phyloP scores from a whole-genome alignment of 2,888 invertebrate species.

The Conus canariensis region DNA sequence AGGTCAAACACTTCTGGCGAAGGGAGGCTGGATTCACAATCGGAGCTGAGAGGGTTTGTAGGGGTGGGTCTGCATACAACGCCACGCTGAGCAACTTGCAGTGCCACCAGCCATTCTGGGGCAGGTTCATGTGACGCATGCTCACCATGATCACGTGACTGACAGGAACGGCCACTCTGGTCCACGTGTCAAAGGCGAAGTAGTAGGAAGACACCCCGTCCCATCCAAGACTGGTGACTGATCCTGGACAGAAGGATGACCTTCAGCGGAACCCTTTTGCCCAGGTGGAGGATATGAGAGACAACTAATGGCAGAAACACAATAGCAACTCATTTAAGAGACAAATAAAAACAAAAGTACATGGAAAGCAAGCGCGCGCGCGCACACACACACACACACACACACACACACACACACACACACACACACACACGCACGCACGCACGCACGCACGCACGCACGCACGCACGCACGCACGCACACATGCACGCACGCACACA shows the following conservation, averaged over 20 bases:
- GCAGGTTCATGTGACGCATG: not conserved
- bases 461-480: no score
- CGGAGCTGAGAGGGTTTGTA: not conserved
- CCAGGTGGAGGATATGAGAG: no score
- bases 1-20: not conserved
- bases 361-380: no score
- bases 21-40: not conserved
- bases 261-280: not conserved
- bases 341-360: no score
- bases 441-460: no score
- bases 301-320: not conserved
- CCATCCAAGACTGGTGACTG: not conserved
- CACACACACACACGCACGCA: no score
- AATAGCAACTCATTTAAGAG: not conserved
- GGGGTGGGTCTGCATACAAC: not conserved
- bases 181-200: not conserved
- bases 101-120: not conserved
- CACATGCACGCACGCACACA: no score
- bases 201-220: not conserved
- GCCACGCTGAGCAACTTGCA: not conserved
- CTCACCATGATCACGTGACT: constrained; percentile 12
- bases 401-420: no score
- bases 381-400: no score
- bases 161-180: not conserved
- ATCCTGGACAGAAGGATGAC: not conserved